phyloP scores from a whole-genome alignment of 2,797 vertebrate genomes.

The Remorina albescens region DNA sequence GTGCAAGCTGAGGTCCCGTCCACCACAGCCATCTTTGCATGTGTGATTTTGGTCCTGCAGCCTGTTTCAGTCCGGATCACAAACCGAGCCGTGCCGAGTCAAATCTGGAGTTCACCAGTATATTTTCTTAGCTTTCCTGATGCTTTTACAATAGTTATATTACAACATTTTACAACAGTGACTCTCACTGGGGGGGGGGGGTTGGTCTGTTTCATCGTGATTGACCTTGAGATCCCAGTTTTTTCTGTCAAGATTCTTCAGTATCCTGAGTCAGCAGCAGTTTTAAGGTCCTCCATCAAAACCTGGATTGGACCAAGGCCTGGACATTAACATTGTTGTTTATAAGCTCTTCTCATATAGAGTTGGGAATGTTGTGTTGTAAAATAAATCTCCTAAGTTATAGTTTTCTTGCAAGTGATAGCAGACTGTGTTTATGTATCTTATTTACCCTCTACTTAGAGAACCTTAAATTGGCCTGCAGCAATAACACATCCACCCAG shows the following conservation, averaged over 20 bases:
- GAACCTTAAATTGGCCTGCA: neutral
- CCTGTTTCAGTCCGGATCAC: neutral
- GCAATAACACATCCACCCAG: neutral
- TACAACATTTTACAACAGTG: neutral
- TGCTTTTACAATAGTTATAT: neutral
- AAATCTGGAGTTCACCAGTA: neutral
- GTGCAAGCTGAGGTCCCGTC: slow-evolving; percentile 25
- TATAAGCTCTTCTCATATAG: neutral
- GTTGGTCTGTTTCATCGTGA: neutral
- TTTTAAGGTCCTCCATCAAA: slow-evolving; percentile 9
- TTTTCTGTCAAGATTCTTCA: slow-evolving; percentile 9
- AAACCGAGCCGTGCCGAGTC: neutral
- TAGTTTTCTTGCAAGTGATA: neutral
- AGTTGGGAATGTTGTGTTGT: neutral
- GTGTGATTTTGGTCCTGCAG: neutral
- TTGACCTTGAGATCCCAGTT: neutral
- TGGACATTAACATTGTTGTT: neutral
- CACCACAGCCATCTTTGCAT: slow-evolving; percentile 25
- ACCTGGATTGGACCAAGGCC: neutral
- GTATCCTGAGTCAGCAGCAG: neutral
- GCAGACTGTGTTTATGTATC: slow-evolving; percentile 20
- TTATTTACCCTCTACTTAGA: neutral
- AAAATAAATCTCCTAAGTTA: neutral
- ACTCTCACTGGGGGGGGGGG: no score
- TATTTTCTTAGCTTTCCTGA: neutral